Evolutionary conservation across 2,888 invertebrate species (phyloP).

Genomic region (Apocheima hispidaria): DNA sequence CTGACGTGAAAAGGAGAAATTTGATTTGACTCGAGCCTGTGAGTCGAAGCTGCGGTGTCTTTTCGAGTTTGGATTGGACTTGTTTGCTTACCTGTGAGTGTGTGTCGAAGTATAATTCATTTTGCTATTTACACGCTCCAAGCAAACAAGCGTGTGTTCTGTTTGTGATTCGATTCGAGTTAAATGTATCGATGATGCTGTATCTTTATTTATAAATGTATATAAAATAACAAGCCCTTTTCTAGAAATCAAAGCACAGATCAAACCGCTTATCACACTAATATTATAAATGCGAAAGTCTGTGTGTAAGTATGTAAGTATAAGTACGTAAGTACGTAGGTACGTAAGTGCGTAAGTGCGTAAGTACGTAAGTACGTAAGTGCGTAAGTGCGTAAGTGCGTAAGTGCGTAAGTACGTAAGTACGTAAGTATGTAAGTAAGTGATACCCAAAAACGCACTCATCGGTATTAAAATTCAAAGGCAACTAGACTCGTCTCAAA

Average conservation of each 20-base stretch:
- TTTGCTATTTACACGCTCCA: constrained; percentile 17
- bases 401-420: too few species aligned
- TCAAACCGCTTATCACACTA: too few species aligned
- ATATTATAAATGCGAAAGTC: too few species aligned
- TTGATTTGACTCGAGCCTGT: constrained; percentile 15
- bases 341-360: too few species aligned
- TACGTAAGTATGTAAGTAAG: too few species aligned
- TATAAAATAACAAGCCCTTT: too few species aligned
- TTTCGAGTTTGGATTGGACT: constrained; percentile 6
- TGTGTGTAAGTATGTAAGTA: too few species aligned
- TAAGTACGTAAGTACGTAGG: too few species aligned
- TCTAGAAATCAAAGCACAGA: too few species aligned
- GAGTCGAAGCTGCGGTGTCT: constrained; percentile 16
- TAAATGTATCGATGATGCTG: background rate
- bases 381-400: too few species aligned
- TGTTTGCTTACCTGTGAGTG: constrained; percentile 8
- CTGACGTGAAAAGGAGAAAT: constrained; percentile 21
- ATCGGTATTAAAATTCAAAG: constrained; percentile 16
- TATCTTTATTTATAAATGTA: background rate
- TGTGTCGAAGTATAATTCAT: constrained; percentile 10
- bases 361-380: too few species aligned
- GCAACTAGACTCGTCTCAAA: background rate
- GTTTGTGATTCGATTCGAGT: background rate
- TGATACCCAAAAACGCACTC: background rate
- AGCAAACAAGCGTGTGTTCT: background rate